Evolutionary conservation across 2,113 vertebrate species (phyloP).

Genomic region (Callithrix jacchus): DNA sequence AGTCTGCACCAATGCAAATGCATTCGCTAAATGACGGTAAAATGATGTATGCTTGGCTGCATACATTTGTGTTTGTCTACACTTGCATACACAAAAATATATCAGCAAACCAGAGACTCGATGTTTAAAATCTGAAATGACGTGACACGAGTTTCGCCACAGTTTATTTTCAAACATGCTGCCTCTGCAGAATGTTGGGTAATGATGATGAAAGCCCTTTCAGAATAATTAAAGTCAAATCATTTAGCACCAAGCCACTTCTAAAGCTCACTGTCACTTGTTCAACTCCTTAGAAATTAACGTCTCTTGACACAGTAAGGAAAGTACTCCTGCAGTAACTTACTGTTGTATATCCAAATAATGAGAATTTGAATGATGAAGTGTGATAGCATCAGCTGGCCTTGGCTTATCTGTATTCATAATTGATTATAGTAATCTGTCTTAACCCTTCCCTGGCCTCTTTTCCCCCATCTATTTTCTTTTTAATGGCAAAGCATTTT

Average conservation of each 20-base stretch:
- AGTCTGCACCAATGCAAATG: background rate
- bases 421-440: constrained; percentile 38
- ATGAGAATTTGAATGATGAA: constrained; percentile 60
- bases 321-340: background rate
- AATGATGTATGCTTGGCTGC: constrained; percentile 32
- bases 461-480: background rate
- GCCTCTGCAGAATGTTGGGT: constrained; percentile 69
- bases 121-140: constrained; percentile 68
- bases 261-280: constrained; percentile 60
- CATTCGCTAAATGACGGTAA: constrained; percentile 13
- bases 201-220: constrained; percentile 78
- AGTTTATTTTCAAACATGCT: constrained; percentile 80
- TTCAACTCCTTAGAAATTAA: constrained; percentile 25
- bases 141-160: constrained; percentile 26
- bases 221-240: constrained; percentile 75
- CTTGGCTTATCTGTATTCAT: constrained; percentile 46
- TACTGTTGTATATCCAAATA: constrained; percentile 27
- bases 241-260: constrained; percentile 40
- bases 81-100: constrained; percentile 64
- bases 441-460: constrained; percentile 35
- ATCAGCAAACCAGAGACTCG: constrained; percentile 61
- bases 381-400: constrained; percentile 9
- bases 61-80: constrained; percentile 58
- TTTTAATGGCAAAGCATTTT: background rate
- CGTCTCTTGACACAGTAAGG: background rate